phyloP scores from a whole-genome alignment of 1,140 invertebrate genomes.

The Xylocopa sonorina region DNA sequence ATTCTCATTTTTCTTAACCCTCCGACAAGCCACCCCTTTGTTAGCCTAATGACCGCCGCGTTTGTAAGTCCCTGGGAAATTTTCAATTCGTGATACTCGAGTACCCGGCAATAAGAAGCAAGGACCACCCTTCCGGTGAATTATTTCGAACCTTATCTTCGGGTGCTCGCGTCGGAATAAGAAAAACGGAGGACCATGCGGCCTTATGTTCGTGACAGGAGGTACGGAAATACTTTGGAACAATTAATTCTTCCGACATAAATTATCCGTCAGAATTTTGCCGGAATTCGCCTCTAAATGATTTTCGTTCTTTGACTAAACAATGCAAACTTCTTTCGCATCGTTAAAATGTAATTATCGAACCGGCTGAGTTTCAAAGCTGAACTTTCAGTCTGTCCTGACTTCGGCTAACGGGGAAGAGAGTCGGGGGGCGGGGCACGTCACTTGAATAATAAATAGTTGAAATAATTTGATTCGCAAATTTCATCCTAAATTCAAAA shows the following conservation, averaged over 20 bases:
- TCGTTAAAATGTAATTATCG: background rate
- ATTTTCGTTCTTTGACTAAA: background rate
- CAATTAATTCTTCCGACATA: constrained; percentile 21
- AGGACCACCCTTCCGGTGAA: background rate
- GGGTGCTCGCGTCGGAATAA: background rate
- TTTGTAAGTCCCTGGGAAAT: too few species aligned
- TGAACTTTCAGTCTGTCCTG: too few species aligned
- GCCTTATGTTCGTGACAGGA: constrained; percentile 13
- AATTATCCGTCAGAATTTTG: background rate
- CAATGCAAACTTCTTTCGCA: background rate
- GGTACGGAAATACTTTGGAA: constrained; percentile 7
- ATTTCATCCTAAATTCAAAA: too few species aligned
- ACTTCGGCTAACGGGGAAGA: too few species aligned
- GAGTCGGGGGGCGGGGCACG: too few species aligned
- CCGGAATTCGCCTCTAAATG: background rate
- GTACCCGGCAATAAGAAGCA: background rate
- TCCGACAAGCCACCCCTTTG: too few species aligned
- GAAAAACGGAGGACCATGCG: background rate
- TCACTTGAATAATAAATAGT: too few species aligned
- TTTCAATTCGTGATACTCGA: background rate
- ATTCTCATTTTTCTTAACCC: too few species aligned
- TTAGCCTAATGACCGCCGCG: too few species aligned
- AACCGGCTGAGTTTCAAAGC: background rate
- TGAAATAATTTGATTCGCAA: too few species aligned
- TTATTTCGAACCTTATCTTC: constrained; percentile 16